Evolutionary conservation across 2,113 vertebrate genomes (phyloP), one percentile per base, ranked within the genome.

Genomic region (Psettodes erumei): DNA sequence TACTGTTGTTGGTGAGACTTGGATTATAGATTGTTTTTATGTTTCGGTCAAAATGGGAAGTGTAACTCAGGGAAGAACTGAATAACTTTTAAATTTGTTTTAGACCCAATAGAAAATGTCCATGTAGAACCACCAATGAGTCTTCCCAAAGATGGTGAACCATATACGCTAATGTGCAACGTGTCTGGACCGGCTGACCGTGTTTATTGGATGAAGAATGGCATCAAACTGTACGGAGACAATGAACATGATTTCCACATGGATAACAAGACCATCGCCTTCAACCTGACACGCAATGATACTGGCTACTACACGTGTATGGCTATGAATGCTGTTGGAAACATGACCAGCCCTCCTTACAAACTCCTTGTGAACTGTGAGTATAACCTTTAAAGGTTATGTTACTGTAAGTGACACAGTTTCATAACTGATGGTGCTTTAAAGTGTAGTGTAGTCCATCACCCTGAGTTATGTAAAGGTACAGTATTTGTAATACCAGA

Each of bases 281-380:
- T 93, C 42, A 54, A 28, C 18, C 42, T 93, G 1, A 0, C 48
- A 0, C 35, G 12, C 1, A 32, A 60, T 37, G 81, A 91, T 53
- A 27, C 54, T 18, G 91, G 90, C 61, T 0, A 30, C 18, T 93
- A 93, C 63, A 10, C 27, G 1, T 93, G 91, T 45, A 8, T 7
- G 19, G 89, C 90, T 15, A 1, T 23, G 6, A 88, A 89, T 79
- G 32, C 40, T 32, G 10, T 76, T 25, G 70, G 53, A 66, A 87
- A 81, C 23, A 58, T 53, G 56, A 74, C 66, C 60, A 93, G 92
- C 68, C 4, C 23, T 71, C 0, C 28, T 32, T 84, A 91, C 30
- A 1, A 0, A 1, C 81, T 94, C 2, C 1, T 42, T 16, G 88
- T 95, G 33, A 90, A 89, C 53, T 94, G 93, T 94, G 48, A 93